Percentiles rank a stretch among this genome's conserved stretches.
phyloP scores from a whole-genome alignment of 2,888 invertebrate species.

The Dyspetes luteomarginatus region DNA sequence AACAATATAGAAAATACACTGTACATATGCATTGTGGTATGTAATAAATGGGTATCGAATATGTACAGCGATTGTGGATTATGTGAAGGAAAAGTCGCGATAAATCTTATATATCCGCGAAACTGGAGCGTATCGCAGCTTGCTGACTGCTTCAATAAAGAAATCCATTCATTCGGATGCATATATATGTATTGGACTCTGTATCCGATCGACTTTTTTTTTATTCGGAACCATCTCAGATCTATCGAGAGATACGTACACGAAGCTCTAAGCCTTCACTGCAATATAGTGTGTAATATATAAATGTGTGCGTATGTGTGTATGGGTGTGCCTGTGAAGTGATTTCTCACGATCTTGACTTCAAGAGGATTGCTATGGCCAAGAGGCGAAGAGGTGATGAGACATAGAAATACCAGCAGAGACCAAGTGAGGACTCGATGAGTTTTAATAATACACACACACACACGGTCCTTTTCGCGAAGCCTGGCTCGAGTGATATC shows the following conservation, averaged over 20 bases:
- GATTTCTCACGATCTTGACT: background rate
- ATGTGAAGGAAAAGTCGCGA: slow-evolving; percentile 8
- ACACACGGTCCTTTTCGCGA: background rate
- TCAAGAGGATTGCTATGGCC: background rate
- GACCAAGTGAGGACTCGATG: background rate
- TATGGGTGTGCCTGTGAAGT: background rate
- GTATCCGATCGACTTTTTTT: slow-evolving; percentile 17
- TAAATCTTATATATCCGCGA: slow-evolving; percentile 39
- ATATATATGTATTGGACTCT: slow-evolving; percentile 11
- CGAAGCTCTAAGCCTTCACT: background rate
- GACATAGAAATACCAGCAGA: background rate
- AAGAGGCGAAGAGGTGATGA: background rate
- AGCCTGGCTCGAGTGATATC: slow-evolving; percentile 1
- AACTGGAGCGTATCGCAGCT: slow-evolving; percentile 8
- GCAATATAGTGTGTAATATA: background rate
- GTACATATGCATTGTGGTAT: too few relatives aligned
- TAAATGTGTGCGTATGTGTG: background rate
- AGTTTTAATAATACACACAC: slow-evolving; percentile 21
- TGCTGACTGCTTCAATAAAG: slow-evolving; percentile 41
- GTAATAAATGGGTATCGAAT: too few relatives aligned
- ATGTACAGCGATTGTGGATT: background rate
- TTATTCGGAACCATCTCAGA: slow-evolving; percentile 9
- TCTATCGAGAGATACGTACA: slow-evolving; percentile 16
- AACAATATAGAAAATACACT: too few relatives aligned
- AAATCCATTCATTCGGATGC: slow-evolving; percentile 36